phyloP scores from a whole-genome alignment of 2,888 invertebrate species.

The Agrypnus murinus region DNA sequence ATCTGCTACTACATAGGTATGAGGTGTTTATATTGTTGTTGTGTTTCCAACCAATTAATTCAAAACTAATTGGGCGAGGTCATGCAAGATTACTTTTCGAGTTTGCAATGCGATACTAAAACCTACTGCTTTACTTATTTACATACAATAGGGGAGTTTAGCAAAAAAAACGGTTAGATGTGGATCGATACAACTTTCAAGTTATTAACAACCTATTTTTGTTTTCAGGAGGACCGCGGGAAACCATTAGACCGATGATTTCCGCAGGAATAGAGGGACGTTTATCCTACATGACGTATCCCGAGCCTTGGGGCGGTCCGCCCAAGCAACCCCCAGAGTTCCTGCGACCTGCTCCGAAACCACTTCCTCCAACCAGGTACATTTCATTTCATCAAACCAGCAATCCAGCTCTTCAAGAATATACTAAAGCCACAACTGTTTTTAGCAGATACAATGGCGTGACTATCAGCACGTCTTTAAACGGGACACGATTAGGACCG shows the following conservation, averaged over 20 bases:
- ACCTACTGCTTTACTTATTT: no score
- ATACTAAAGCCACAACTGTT: conserved; percentile 8
- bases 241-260: conserved; percentile 75
- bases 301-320: conserved; percentile 76
- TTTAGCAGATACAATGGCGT: conserved; percentile 68
- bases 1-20: neutral
- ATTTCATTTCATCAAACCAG: neutral
- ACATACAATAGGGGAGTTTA: neutral
- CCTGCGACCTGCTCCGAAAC: conserved; percentile 79
- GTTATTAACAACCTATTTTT: no score
- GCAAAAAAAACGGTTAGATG: no score
- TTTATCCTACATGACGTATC: conserved; percentile 72
- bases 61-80: neutral
- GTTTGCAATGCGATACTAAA: no score
- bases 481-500: conserved; percentile 64
- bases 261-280: conserved; percentile 82
- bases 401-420: conserved; percentile 41
- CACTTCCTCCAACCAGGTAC: conserved; percentile 75
- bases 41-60: conserved; percentile 6
- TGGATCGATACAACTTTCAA: no score
- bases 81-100: neutral
- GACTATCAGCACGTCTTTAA: conserved; percentile 62
- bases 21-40: conserved; percentile 11
- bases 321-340: conserved; percentile 76
- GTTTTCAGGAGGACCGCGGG: conserved; percentile 70